Conservation (phyloP, 2,888 invertebrate genomes). For the Acrobasis consociella region DNA sequence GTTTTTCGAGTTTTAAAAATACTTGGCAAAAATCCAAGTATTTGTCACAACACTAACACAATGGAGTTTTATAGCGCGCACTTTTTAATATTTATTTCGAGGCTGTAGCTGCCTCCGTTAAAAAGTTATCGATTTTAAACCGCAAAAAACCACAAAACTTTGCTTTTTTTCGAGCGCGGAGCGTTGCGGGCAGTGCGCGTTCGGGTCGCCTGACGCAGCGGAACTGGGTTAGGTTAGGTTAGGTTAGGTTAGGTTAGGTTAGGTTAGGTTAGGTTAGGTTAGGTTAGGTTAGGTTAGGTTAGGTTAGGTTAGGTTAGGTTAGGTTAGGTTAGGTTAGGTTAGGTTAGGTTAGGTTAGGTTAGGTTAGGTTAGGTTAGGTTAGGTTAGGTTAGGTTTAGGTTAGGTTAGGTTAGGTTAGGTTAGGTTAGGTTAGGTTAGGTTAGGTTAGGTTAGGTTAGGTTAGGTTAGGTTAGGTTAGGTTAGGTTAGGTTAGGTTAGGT, state of each 20-base stretch:
- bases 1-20: no score
- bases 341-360: conserved; percentile 35
- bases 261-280: conserved; percentile 33
- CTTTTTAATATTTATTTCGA: no score
- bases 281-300: conserved; percentile 35
- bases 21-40: no score
- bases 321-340: conserved; percentile 38
- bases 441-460: conserved; percentile 29
- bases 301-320: conserved; percentile 38
- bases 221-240: conserved; percentile 29
- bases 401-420: conserved; percentile 29
- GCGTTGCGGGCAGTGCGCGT: conserved; percentile 28
- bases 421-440: conserved; percentile 29
- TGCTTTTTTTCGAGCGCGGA: conserved; percentile 7
- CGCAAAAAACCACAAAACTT: no score
- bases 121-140: no score
- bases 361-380: conserved; percentile 26
- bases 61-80: no score
- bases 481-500: conserved; percentile 30
- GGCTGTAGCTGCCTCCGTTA: no score
- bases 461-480: conserved; percentile 30
- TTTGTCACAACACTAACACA: no score
- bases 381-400: conserved; percentile 26
- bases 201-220: conserved; percentile 10
- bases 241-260: conserved; percentile 33